Conservation (phyloP, 1,140 invertebrate genomes). For the Drosophila quadrilineata region DNA sequence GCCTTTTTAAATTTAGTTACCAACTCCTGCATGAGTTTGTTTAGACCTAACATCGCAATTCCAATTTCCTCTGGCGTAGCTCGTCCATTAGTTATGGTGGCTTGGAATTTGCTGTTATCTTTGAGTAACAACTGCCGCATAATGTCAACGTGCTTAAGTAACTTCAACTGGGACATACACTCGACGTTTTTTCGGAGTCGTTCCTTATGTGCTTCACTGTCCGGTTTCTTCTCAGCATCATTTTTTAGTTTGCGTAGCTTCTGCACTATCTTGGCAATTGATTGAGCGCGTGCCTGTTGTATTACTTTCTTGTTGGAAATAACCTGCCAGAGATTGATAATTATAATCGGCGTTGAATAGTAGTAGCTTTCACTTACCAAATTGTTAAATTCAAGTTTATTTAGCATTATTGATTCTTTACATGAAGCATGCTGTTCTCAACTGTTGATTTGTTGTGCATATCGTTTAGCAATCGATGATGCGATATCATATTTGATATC, state of each 20-base stretch:
- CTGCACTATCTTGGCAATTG: conserved; percentile 69
- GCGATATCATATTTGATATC: neutral
- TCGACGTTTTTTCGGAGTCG: conserved; percentile 47
- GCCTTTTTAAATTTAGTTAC: conserved; percentile 40
- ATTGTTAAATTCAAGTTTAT: conserved; percentile 78
- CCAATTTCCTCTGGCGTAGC: conserved; percentile 66
- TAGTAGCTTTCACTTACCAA: conserved; percentile 53
- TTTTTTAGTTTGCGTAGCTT: conserved; percentile 69
- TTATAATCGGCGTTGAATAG: neutral
- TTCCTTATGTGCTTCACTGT: conserved; percentile 50
- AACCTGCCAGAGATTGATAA: conserved; percentile 32
- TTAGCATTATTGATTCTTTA: conserved; percentile 48
- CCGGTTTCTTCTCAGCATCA: conserved; percentile 42
- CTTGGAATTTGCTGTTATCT: conserved; percentile 47
- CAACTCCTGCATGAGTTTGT: conserved; percentile 62
- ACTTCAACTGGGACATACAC: conserved; percentile 56
- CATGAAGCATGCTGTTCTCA: conserved; percentile 5
- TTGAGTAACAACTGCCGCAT: conserved; percentile 44
- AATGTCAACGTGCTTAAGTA: conserved; percentile 44
- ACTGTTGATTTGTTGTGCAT: neutral
- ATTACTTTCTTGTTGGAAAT: conserved; percentile 72
- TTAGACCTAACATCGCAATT: conserved; percentile 58
- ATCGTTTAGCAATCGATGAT: neutral
- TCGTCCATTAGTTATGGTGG: conserved; percentile 61
- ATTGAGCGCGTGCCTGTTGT: conserved; percentile 58